Conservation (phyloP, 1,140 invertebrate genomes). For the Meloidogyne exigua region DNA sequence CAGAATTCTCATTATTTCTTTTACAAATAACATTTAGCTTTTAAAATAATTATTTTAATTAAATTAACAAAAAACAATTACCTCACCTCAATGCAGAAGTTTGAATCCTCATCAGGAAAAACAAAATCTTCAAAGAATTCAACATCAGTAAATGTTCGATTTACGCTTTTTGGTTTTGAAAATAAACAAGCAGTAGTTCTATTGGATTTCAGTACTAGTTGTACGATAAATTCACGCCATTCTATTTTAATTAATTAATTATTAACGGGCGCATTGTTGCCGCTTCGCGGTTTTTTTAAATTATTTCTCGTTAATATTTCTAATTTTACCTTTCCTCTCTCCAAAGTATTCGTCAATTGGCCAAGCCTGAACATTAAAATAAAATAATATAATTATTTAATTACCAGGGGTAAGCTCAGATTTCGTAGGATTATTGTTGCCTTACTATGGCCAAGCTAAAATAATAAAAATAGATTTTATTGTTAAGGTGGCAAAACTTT, state of each 20-base stretch:
- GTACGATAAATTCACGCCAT: conserved; percentile 17
- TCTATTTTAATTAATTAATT: not conserved
- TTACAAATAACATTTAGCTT: conserved; percentile 15
- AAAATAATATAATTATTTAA: not conserved
- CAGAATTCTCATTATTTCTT: not conserved
- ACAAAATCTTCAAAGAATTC: conserved; percentile 15
- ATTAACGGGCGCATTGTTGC: too few relatives aligned
- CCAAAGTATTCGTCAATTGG: conserved; percentile 4
- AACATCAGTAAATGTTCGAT: conserved; percentile 13
- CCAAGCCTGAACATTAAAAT: not conserved
- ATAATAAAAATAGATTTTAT: not conserved
- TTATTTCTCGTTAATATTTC: not conserved
- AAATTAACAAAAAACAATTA: not conserved
- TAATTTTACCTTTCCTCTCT: conserved; percentile 2
- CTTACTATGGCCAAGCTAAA: conserved; percentile 10
- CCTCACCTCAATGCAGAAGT: conserved; percentile 5
- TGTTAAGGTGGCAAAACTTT: too few relatives aligned
- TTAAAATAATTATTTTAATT: not conserved
- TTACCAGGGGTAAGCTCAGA: conserved; percentile 3
- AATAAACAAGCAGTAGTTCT: not conserved
- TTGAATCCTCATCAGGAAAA: conserved; percentile 4
- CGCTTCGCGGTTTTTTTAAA: too few relatives aligned
- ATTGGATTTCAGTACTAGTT: not conserved
- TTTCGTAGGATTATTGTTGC: not conserved
- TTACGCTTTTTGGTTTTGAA: conserved; percentile 3